Evolutionary conservation across 2,113 vertebrate species (phyloP).

Genomic region (Chloebia gouldiae): DNA sequence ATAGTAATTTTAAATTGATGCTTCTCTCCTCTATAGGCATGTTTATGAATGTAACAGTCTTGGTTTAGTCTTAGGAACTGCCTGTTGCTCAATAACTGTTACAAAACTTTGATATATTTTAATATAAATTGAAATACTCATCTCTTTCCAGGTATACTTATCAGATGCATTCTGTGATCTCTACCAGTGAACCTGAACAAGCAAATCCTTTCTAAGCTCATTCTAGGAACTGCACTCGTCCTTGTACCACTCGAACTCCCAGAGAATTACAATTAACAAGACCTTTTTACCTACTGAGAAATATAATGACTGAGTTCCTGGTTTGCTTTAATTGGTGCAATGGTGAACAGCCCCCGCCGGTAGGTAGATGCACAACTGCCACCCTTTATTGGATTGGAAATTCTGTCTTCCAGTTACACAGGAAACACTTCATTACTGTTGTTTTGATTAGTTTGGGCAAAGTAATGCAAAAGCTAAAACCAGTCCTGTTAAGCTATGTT

Average conservation of each 20-base stretch:
- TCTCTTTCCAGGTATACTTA: neutral
- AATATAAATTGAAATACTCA: neutral
- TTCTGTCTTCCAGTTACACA: neutral
- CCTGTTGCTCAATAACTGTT: neutral
- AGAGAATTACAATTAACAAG: neutral
- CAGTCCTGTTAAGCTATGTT: neutral
- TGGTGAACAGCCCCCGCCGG: slow-evolving; percentile 87
- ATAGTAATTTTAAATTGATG: neutral
- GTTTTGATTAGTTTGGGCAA: neutral
- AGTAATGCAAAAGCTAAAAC: neutral
- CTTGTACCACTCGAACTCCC: neutral
- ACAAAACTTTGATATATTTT: neutral
- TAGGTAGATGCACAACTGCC: slow-evolving; percentile 65
- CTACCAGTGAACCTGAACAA: neutral
- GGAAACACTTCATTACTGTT: neutral
- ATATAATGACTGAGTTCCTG: slow-evolving; percentile 83
- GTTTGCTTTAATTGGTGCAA: slow-evolving; percentile 73
- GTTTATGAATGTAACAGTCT: neutral
- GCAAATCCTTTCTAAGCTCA: neutral
- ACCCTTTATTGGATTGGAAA: neutral
- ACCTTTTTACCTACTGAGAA: neutral
- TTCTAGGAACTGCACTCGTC: neutral
- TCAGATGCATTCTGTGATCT: neutral
- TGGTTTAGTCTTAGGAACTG: neutral
- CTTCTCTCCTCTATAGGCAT: neutral